These are phyloP conservation scores for Cheilosia scutellata DNA, from an alignment of 2,888 invertebrate genomes.

Conservation along the genomic window DNA sequence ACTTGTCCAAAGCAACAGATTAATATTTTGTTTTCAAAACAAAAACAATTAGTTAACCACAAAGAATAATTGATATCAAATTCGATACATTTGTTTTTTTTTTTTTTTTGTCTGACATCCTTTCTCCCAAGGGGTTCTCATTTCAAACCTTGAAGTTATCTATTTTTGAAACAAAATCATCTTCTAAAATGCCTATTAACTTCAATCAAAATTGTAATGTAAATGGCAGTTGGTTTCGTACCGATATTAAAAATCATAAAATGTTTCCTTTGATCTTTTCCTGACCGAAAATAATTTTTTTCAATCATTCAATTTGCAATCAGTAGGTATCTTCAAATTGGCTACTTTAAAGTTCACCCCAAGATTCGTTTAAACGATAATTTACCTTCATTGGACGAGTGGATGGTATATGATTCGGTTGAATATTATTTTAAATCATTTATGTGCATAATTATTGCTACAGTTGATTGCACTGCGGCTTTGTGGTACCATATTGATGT, in stretches of 20 bases:
- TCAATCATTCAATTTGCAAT: constrained; percentile 9
- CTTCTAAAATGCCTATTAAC: neutral
- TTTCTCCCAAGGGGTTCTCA: neutral
- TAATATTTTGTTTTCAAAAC: neutral
- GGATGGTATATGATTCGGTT: neutral
- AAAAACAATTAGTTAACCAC: neutral
- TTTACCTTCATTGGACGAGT: neutral
- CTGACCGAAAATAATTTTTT: neutral
- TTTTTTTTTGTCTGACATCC: neutral
- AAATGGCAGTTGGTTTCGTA: neutral
- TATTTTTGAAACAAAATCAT: neutral
- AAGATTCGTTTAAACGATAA: neutral
- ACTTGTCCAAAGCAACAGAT: constrained; percentile 3
- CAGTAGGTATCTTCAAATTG: neutral
- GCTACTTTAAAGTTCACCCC: neutral
- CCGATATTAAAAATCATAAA: neutral
- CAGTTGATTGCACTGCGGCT: neutral
- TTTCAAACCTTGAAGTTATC: neutral
- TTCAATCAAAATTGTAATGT: neutral
- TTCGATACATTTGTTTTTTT: neutral
- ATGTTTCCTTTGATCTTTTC: neutral
- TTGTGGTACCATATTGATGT: neutral
- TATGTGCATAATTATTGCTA: neutral
- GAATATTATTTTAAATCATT: neutral
- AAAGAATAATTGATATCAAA: neutral